phyloP scores from a whole-genome alignment of 2,888 invertebrate genomes.

The Lucinisca nassula region DNA sequence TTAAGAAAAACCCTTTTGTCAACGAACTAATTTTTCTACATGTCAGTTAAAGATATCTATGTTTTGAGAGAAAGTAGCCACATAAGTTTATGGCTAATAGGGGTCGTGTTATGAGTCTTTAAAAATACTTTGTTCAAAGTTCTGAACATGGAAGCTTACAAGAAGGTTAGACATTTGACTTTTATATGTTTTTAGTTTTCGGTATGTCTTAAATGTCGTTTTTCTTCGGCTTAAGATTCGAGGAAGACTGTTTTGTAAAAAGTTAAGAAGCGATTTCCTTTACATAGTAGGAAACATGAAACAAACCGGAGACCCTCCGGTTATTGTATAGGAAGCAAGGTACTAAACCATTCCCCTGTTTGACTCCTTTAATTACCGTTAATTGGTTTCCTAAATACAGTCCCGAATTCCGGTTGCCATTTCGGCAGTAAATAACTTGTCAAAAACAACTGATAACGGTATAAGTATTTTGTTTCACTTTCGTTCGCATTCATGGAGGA shows the following conservation, averaged over 20 bases:
- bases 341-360: neutral
- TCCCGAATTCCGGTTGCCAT: neutral
- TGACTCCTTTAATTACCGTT: neutral
- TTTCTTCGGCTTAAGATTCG: neutral
- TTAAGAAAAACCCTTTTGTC: neutral
- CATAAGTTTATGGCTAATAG: neutral
- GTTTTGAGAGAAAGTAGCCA: neutral
- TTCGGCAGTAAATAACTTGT: neutral
- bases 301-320: neutral
- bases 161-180: neutral
- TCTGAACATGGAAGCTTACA: neutral
- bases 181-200: no score
- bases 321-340: neutral
- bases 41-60: neutral
- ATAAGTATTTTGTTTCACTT: neutral
- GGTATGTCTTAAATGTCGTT: no score
- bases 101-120: neutral
- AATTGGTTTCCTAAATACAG: conserved; percentile 1
- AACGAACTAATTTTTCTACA: neutral
- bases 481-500: no score
- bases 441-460: neutral
- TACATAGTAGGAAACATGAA: neutral
- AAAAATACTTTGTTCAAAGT: neutral
- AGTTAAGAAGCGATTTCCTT: neutral
- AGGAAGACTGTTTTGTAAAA: neutral